These are phyloP conservation scores for Pristionchus exspectatus DNA, from an alignment of 2,888 invertebrate genomes.

Conservation along the genomic window DNA sequence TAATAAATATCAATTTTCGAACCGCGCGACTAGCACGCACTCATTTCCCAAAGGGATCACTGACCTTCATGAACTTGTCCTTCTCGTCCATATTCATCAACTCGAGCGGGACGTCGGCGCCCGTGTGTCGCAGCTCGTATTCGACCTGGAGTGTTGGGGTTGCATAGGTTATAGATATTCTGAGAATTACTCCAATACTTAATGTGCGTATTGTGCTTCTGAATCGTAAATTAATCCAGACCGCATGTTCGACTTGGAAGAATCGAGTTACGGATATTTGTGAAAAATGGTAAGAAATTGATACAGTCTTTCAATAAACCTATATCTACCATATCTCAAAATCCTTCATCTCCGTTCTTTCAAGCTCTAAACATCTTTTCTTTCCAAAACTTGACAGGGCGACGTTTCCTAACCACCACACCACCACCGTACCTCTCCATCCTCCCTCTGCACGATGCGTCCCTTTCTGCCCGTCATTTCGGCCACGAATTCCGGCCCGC, in stretches of 20 bases:
- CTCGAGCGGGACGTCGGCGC: constrained; percentile 95
- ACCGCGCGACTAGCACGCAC: no score
- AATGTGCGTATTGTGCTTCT: no score
- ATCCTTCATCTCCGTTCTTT: no score
- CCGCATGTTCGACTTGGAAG: no score
- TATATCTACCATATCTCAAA: no score
- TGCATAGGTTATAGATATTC: neutral
- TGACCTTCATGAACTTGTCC: constrained; percentile 90
- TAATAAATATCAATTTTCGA: no score
- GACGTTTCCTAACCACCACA: neutral
- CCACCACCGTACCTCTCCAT: constrained; percentile 86
- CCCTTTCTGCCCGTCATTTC: constrained; percentile 99
- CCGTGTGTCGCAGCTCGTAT: constrained; percentile 79
- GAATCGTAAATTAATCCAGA: no score
- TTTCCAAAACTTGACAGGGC: no score
- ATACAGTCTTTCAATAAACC: no score
- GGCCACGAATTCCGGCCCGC: constrained; percentile 97
- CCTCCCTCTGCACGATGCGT: constrained; percentile 87
- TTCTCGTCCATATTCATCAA: constrained; percentile 93
- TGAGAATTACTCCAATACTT: neutral
- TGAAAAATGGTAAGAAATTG: no score
- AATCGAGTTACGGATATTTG: no score
- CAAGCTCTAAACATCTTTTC: no score
- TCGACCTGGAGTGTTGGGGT: constrained; percentile 41
- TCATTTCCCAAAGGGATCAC: neutral